Conservation (phyloP, 2,888 invertebrate genomes). For the Pseudeuparius sepicola region DNA sequence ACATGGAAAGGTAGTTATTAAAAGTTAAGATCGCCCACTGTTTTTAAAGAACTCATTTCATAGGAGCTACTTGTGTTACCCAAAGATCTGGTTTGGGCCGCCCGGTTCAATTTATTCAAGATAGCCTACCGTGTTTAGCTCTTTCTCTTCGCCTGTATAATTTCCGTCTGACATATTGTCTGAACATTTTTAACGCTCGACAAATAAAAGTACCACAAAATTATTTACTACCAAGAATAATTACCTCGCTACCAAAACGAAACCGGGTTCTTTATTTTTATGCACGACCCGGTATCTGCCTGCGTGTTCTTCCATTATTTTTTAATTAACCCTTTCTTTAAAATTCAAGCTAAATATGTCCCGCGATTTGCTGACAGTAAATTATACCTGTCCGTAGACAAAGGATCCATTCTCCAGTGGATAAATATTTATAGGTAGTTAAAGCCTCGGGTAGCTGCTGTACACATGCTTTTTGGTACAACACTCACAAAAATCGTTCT, state of each 20-base stretch:
- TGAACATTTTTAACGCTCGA: conserved; percentile 7
- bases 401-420: too few relatives aligned
- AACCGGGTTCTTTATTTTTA: conserved; percentile 10
- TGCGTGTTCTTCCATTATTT: too few relatives aligned
- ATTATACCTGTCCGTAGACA: too few relatives aligned
- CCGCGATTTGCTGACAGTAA: too few relatives aligned
- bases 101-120: conserved; percentile 32
- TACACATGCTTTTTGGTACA: too few relatives aligned
- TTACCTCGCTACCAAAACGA: conserved; percentile 8
- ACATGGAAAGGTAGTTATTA: conserved; percentile 36
- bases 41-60: conserved; percentile 38
- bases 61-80: conserved; percentile 38
- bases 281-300: too few relatives aligned
- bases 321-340: too few relatives aligned
- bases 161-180: conserved; percentile 14
- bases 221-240: conserved; percentile 10
- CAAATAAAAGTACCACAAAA: conserved; percentile 11
- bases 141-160: conserved; percentile 10
- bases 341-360: too few relatives aligned
- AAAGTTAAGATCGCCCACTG: conserved; percentile 38
- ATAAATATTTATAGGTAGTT: too few relatives aligned
- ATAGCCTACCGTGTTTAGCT: conserved; percentile 21
- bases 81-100: conserved; percentile 35
- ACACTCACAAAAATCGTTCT: too few relatives aligned
- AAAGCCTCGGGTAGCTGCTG: too few relatives aligned